Evolutionary conservation across 2,113 vertebrate species (phyloP).

Genomic region (Chloropsis cyanopogon): DNA sequence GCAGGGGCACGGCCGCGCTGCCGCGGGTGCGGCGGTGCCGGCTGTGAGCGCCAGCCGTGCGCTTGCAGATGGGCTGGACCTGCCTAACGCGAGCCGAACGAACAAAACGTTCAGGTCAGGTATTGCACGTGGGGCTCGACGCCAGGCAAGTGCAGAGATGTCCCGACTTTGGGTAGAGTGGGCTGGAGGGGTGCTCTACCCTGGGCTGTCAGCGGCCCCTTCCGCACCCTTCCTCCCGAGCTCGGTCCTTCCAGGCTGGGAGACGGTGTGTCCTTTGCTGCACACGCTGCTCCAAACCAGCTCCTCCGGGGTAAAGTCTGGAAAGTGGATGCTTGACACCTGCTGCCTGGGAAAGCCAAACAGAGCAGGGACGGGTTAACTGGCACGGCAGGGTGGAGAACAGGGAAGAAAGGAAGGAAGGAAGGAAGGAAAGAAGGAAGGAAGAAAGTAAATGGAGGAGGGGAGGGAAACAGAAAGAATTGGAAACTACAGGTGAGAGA

Average conservation of each 20-base stretch:
- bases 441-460: not conserved
- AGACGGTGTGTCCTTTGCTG: not conserved
- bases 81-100: conserved; percentile 99
- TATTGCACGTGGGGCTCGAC: conserved; percentile 99
- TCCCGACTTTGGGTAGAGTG: not conserved
- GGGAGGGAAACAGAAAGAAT: not conserved
- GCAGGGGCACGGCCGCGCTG: not conserved
- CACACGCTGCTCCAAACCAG: not conserved
- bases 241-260: not conserved
- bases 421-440: not conserved
- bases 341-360: conserved; percentile 60
- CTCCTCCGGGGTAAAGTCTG: not conserved
- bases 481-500: not conserved
- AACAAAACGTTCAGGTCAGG: conserved; percentile 99
- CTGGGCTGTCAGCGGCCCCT: not conserved
- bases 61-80: conserved; percentile 84
- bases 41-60: not conserved
- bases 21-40: not conserved
- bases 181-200: not conserved
- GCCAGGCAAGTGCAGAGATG: conserved; percentile 90
- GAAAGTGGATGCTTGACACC: conserved; percentile 17
- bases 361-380: conserved; percentile 23
- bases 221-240: not conserved
- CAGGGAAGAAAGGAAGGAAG: not conserved
- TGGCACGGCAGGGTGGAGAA: not conserved